Percentiles rank a stretch among this genome's conserved stretches.
These are phyloP conservation scores for Drosophila paulistorum DNA, from an alignment of 1,140 invertebrate genomes.

Conservation along the genomic window DNA sequence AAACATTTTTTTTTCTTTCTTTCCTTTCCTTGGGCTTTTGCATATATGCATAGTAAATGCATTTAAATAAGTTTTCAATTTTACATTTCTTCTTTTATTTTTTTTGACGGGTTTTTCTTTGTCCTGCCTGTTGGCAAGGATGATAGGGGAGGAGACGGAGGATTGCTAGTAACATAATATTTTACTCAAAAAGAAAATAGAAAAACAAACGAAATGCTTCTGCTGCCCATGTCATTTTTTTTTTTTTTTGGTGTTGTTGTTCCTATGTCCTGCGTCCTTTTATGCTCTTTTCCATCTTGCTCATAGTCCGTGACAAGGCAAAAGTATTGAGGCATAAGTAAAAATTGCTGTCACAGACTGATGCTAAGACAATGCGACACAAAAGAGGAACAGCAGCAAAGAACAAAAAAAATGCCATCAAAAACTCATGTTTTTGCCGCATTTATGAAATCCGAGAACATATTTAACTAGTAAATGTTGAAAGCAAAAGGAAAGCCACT, in stretches of 20 bases:
- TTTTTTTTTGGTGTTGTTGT: slow-evolving; percentile 49
- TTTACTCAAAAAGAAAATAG: slow-evolving; percentile 75
- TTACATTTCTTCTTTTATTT: background rate
- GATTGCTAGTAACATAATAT: slow-evolving; percentile 73
- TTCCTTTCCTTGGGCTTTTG: slow-evolving; percentile 6
- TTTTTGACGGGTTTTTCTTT: background rate
- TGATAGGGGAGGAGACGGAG: background rate
- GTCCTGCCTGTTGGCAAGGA: slow-evolving; percentile 17
- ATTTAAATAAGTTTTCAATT: slow-evolving; percentile 64
- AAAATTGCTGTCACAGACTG: slow-evolving; percentile 75
- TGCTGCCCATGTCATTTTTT: slow-evolving; percentile 72
- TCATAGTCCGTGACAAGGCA: slow-evolving; percentile 61
- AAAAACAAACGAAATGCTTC: slow-evolving; percentile 76
- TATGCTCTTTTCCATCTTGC: slow-evolving; percentile 31
- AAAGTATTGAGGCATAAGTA: slow-evolving; percentile 79
- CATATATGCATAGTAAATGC: slow-evolving; percentile 75
- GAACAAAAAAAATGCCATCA: slow-evolving; percentile 3
- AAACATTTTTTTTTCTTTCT: background rate
- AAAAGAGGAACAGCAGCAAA: slow-evolving; percentile 47
- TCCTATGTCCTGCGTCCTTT: slow-evolving; percentile 21
- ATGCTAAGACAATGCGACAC: slow-evolving; percentile 69
- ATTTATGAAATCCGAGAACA: slow-evolving; percentile 20
- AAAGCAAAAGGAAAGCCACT: background rate
- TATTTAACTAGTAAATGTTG: slow-evolving; percentile 17
- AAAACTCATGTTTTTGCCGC: background rate